Evolutionary conservation across 2,888 invertebrate genomes (phyloP).

Genomic region (Drosophila maculinotata): DNA sequence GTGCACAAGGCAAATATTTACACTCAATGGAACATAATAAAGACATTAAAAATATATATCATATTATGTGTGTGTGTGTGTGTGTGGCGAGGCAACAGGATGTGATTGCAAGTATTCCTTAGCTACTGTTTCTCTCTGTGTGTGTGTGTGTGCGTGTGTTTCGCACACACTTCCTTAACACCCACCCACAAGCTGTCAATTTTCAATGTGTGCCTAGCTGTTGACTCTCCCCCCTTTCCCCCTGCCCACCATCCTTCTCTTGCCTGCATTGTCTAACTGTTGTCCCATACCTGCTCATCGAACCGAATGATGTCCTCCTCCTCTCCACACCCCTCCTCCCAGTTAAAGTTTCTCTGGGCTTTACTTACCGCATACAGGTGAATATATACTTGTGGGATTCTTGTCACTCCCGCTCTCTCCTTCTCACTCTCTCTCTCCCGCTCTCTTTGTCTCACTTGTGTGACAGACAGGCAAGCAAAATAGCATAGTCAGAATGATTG

Average conservation of each 20-base stretch:
- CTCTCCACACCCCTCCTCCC: constrained; percentile 13
- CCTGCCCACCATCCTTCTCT: too few relatives aligned
- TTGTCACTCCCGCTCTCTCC: background rate
- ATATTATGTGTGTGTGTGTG: constrained; percentile 35
- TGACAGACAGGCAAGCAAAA: constrained; percentile 49
- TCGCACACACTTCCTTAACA: too few relatives aligned
- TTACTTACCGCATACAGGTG: constrained; percentile 39
- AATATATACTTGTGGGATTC: constrained; percentile 16
- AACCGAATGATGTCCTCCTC: constrained; percentile 11
- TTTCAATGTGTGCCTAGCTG: constrained; percentile 48
- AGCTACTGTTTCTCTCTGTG: constrained; percentile 4
- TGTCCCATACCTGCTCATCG: constrained; percentile 35
- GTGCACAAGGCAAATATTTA: constrained; percentile 73
- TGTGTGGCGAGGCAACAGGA: constrained; percentile 29
- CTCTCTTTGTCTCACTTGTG: constrained; percentile 1
- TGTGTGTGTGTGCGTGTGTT: constrained; percentile 31
- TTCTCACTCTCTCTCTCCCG: background rate
- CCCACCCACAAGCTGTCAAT: constrained; percentile 65
- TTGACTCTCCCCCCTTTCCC: background rate
- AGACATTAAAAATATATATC: constrained; percentile 80
- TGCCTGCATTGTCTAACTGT: constrained; percentile 12
- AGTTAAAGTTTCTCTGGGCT: constrained; percentile 44
- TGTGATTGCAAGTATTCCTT: constrained; percentile 30
- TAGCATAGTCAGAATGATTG: constrained; percentile 54
- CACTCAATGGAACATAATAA: constrained; percentile 81